Evolutionary conservation across 2,888 invertebrate genomes (phyloP).

Genomic region (Celastrina argiolus): DNA sequence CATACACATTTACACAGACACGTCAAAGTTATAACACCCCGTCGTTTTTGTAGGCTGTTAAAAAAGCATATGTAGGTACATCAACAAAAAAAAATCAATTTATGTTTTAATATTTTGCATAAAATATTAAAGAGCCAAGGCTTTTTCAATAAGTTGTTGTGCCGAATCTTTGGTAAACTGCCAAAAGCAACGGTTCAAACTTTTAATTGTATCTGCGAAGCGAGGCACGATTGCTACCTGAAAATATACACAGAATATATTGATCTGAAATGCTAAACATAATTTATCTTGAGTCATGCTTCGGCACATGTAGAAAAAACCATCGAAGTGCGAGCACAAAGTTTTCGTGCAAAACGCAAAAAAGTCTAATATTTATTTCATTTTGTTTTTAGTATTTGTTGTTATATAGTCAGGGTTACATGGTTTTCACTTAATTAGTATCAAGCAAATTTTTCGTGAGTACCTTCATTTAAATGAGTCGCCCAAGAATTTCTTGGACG

Average conservation of each 20-base stretch:
- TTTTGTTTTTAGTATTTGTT: too few relatives aligned
- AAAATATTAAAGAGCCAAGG: not conserved
- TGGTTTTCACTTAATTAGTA: too few relatives aligned
- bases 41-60: too few relatives aligned
- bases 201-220: not conserved
- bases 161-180: not conserved
- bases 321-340: not conserved
- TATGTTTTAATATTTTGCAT: not conserved
- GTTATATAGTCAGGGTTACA: too few relatives aligned
- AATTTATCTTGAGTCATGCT: not conserved
- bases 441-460: too few relatives aligned
- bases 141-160: not conserved
- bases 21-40: too few relatives aligned
- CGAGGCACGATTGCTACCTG: not conserved
- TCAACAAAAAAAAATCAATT: too few relatives aligned
- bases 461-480: too few relatives aligned
- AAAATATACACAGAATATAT: not conserved
- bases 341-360: not conserved
- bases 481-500: too few relatives aligned
- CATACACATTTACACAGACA: too few relatives aligned
- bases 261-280: not conserved
- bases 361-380: not conserved
- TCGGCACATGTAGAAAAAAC: not conserved
- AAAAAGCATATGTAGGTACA: too few relatives aligned
- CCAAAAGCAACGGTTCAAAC: not conserved